These are phyloP conservation scores for Geodia barretti DNA, from an alignment of 37 sponge, comb jelly and placozoan species.

Conservation along the genomic window DNA sequence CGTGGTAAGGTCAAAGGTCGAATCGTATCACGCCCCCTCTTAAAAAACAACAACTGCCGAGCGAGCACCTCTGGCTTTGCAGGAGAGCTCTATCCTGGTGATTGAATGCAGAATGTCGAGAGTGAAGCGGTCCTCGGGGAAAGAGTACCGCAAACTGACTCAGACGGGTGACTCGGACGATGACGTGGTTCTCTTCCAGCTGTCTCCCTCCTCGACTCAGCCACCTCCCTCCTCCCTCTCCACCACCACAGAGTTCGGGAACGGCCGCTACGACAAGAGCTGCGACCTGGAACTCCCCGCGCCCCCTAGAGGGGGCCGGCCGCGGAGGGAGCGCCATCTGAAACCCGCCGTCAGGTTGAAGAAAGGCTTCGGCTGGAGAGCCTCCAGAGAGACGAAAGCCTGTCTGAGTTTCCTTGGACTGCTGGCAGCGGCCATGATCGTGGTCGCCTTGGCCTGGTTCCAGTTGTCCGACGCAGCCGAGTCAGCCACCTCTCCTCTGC, in stretches of 20 bases:
- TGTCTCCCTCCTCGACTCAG: not conserved
- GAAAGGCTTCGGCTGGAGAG: too few species aligned
- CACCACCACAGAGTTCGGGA: constrained; percentile 12
- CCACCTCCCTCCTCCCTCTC: not conserved
- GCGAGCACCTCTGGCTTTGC: too few species aligned
- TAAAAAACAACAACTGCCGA: too few species aligned
- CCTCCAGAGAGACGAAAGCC: not conserved
- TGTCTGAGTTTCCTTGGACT: not conserved
- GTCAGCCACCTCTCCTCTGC: too few species aligned
- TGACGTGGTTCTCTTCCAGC: constrained; percentile 5
- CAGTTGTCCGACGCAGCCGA: too few species aligned
- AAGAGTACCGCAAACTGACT: not conserved
- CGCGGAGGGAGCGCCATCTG: too few species aligned
- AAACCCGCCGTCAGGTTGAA: too few species aligned
- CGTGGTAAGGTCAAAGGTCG: not conserved
- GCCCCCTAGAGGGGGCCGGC: too few species aligned
- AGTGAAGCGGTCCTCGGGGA: not conserved
- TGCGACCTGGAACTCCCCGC: constrained; percentile 17
- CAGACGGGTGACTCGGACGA: constrained; percentile 23
- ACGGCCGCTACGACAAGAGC: constrained; percentile 14
- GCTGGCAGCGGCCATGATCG: not conserved
- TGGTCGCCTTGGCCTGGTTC: not conserved
- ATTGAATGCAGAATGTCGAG: too few species aligned
- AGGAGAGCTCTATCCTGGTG: too few species aligned
- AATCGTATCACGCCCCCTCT: not conserved